Evolutionary conservation across 1,140 invertebrate genomes (phyloP).

Genomic region (Danaus plexippus): DNA sequence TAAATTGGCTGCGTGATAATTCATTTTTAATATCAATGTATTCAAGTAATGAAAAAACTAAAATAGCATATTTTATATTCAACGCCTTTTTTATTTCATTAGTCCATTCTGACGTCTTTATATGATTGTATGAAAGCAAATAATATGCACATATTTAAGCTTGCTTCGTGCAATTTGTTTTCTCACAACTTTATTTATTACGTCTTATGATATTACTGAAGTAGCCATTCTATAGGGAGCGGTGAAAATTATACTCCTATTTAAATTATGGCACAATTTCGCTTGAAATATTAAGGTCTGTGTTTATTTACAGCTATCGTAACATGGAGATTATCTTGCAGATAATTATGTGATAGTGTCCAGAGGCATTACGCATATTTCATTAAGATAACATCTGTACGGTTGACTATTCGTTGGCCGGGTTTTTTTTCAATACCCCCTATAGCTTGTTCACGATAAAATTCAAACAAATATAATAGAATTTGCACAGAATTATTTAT

Average conservation of each 20-base stretch:
- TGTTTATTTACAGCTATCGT: slow-evolving; percentile 28
- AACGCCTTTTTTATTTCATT: slow-evolving; percentile 20
- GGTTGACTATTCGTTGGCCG: slow-evolving; percentile 7
- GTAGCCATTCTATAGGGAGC: slow-evolving; percentile 44
- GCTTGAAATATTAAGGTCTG: slow-evolving; percentile 38
- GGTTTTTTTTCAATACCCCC: slow-evolving; percentile 16
- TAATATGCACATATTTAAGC: slow-evolving; percentile 62
- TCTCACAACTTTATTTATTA: slow-evolving; percentile 46
- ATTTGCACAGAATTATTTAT: too few species aligned
- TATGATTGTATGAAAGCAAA: slow-evolving; percentile 48
- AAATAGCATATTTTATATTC: neutral
- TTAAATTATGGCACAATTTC: slow-evolving; percentile 46
- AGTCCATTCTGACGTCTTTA: slow-evolving; percentile 60
- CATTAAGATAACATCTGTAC: slow-evolving; percentile 21
- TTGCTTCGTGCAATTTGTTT: slow-evolving; percentile 53
- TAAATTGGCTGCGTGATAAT: too few species aligned
- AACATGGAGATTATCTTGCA: slow-evolving; percentile 23
- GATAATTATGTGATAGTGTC: slow-evolving; percentile 32
- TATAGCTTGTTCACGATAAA: slow-evolving; percentile 28
- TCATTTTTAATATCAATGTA: too few species aligned
- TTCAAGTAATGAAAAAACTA: neutral
- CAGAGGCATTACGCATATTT: slow-evolving; percentile 21
- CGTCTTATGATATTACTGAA: slow-evolving; percentile 54
- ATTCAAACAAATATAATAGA: neutral
- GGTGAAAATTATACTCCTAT: slow-evolving; percentile 42